phyloP scores from a whole-genome alignment of 2,888 invertebrate species.

The Ophioninae sp. region DNA sequence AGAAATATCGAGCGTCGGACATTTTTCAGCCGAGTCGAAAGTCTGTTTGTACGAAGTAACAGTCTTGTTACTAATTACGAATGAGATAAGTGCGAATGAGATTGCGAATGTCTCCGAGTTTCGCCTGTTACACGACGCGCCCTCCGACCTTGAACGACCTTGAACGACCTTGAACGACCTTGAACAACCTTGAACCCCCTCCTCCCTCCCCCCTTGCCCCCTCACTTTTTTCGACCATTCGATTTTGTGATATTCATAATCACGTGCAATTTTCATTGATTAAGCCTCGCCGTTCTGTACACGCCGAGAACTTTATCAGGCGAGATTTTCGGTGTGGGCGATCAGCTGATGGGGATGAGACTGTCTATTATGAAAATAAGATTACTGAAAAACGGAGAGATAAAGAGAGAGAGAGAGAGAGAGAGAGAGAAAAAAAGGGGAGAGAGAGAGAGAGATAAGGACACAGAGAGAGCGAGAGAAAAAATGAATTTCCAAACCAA shows the following conservation, averaged over 20 bases:
- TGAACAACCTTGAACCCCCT: constrained; percentile 21
- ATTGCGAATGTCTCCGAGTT: constrained; percentile 36
- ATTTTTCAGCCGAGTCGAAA: constrained; percentile 33
- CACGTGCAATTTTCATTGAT: constrained; percentile 39
- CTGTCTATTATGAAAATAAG: constrained; percentile 1
- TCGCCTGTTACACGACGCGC: constrained; percentile 49
- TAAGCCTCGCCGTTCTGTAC: constrained; percentile 4
- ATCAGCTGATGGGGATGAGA: neutral
- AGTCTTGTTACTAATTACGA: constrained; percentile 20
- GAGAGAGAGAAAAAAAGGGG: neutral
- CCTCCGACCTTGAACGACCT: neutral
- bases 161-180: neutral
- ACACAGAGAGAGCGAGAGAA: constrained; percentile 4
- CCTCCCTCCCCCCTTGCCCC: too few species aligned
- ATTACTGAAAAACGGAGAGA: neutral
- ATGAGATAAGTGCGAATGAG: constrained; percentile 37
- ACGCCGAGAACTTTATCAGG: neutral
- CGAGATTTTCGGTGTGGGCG: neutral
- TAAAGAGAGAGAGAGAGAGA: neutral
- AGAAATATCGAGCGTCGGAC: neutral
- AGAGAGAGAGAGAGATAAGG: neutral
- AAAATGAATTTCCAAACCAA: constrained; percentile 23
- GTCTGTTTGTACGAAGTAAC: constrained; percentile 23
- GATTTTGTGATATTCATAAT: constrained; percentile 49
- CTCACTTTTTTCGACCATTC: constrained; percentile 46